Base-by-base conservation (phyloP, 2,113 vertebrate species). In the Perccottus glenii region DNA sequence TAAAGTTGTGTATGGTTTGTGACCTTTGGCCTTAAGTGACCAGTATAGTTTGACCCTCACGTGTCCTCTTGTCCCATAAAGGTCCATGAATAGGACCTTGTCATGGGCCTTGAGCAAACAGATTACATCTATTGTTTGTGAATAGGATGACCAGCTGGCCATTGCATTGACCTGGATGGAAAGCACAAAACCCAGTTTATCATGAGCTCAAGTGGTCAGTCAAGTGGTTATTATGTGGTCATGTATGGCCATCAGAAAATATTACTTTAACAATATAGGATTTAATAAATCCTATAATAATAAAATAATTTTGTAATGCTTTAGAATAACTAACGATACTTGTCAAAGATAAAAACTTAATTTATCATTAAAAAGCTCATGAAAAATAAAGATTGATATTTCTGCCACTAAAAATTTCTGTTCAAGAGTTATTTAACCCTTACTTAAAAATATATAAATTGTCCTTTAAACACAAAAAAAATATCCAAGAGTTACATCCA, bases 41-140 rank as follows among this genome's bases (percentile, higher is more conserved):
- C 45, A 80, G 78, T 76, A 69, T 80, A 65, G 51, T 62, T 66
- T 87, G 88, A 91, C 87, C 80, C 57, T 16, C 70, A 68, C 73
- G 77, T 80, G 75, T 60, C 77, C 73, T 81, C 63, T 73, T 71
- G 76, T 76, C 75, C 76, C 79, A 76, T 53, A 73, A 61, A 78
- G 76, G 83, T n/a, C 82, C 75, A 80, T 74, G 80, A 81, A 85
- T 69, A 68, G 84, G 70, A 61, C 51, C 73, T 43, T 81, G 73
- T 87, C 74, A 79, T 78, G 66, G 73, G 75, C 45, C 84, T 63
- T 88, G 67, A 85, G 75, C 80, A 90, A 88, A 88, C 71, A 83
- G 72, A 81, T 87, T 85, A 70, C 78, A 50, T 9, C 82, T 64
- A 74, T 90, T 90, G 85, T 90, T 76, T 75, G 70, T 68, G 70